phyloP scores from a whole-genome alignment of 1,140 invertebrate genomes.

The Monochamus saltuarius region DNA sequence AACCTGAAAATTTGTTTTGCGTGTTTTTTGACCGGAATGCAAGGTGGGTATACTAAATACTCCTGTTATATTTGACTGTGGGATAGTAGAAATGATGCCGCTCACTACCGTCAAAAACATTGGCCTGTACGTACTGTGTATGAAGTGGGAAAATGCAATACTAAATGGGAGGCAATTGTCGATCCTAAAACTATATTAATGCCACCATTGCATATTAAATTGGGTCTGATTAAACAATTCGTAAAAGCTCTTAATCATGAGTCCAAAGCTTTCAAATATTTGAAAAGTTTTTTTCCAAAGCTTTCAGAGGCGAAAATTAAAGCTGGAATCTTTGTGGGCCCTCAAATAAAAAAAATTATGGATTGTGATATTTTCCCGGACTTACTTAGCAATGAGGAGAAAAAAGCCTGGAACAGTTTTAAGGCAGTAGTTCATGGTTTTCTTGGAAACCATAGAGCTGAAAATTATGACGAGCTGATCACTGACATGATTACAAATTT shows the following conservation, averaged over 20 bases:
- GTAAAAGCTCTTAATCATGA: neutral
- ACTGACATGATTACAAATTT: neutral
- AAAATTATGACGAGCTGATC: neutral
- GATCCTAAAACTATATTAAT: neutral
- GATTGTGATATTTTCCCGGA: neutral
- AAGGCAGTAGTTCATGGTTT: constrained; percentile 12
- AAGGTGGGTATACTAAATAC: constrained; percentile 1
- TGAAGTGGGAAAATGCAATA: constrained; percentile 2
- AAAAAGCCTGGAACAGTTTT: constrained; percentile 5
- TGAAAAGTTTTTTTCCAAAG: constrained; percentile 1
- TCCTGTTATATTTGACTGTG: neutral
- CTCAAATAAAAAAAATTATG: constrained; percentile 3
- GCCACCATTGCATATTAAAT: too few species aligned
- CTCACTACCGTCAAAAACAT: neutral
- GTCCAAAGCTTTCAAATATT: neutral
- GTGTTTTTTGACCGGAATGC: neutral
- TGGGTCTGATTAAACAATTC: neutral
- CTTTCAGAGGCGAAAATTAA: neutral
- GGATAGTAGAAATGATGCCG: neutral
- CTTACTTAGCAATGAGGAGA: neutral
- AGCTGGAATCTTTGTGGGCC: neutral
- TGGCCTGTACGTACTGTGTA: neutral
- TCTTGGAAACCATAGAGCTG: constrained; percentile 2
- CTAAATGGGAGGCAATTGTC: neutral
- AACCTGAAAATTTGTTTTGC: too few species aligned